These are phyloP conservation scores for Prionailurus bengalensis DNA, from an alignment of 2,113 vertebrate species.

Conservation along the genomic window DNA sequence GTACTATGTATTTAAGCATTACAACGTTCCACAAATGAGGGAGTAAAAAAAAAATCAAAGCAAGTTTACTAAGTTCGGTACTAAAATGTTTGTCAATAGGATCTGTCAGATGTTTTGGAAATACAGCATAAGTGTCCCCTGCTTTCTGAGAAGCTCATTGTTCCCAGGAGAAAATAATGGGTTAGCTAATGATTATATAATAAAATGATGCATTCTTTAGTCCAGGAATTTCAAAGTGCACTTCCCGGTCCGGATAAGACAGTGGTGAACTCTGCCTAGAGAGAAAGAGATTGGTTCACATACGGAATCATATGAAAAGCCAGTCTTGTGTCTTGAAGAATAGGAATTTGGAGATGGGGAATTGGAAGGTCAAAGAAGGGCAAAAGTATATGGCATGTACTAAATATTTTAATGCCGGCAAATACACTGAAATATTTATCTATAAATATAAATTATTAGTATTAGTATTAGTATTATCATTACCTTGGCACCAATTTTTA, in stretches of 20 bases:
- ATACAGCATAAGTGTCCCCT: neutral
- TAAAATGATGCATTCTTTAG: neutral
- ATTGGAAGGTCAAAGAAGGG: neutral
- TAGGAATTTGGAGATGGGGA: neutral
- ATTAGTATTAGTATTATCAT: neutral
- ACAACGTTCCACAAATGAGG: neutral
- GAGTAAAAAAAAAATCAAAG: neutral
- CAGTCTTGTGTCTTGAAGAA: neutral
- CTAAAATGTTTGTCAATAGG: neutral
- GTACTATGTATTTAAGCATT: neutral
- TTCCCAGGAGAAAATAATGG: neutral
- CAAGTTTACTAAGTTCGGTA: neutral
- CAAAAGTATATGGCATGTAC: neutral
- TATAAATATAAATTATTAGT: slow-evolving; percentile 10
- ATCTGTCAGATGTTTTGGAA: neutral
- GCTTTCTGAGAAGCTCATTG: neutral
- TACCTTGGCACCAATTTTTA: neutral
- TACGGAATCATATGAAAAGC: neutral
- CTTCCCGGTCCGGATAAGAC: neutral
- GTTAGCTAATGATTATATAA: neutral
- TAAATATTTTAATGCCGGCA: neutral
- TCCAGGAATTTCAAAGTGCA: neutral
- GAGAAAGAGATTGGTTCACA: neutral
- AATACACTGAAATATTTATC: slow-evolving; percentile 8
- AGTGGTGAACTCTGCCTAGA: neutral